phyloP scores from a whole-genome alignment of 2,888 invertebrate species.

The Andrena bicolor region DNA sequence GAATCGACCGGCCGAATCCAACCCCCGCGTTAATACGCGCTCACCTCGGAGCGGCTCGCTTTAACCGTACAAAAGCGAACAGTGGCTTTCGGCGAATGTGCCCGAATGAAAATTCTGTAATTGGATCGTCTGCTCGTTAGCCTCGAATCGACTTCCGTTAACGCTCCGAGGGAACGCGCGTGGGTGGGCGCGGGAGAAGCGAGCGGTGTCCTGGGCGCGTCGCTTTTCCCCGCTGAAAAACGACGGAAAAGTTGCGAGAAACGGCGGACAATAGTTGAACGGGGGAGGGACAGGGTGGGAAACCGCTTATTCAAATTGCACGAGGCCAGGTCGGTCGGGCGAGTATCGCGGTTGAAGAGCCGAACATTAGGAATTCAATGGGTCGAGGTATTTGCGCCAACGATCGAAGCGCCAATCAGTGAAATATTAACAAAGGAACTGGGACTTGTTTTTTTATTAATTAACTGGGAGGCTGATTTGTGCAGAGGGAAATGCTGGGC shows the following conservation, averaged over 20 bases:
- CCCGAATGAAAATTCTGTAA: constrained; percentile 81
- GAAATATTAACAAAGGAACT: constrained; percentile 54
- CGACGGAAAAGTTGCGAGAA: constrained; percentile 33
- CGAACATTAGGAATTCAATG: constrained; percentile 65
- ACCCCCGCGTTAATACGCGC: constrained; percentile 50
- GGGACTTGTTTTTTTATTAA: neutral
- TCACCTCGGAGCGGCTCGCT: constrained; percentile 51
- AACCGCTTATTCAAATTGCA: constrained; percentile 69
- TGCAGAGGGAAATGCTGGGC: neutral
- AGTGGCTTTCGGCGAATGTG: constrained; percentile 71
- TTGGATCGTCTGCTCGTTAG: constrained; percentile 80
- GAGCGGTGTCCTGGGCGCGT: constrained; percentile 5
- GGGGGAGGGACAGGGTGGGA: constrained; percentile 46
- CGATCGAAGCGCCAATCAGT: constrained; percentile 55
- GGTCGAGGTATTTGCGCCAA: constrained; percentile 57
- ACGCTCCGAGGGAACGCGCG: constrained; percentile 71
- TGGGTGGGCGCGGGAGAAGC: constrained; percentile 39
- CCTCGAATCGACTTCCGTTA: constrained; percentile 80
- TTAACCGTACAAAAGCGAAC: constrained; percentile 67
- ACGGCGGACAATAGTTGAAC: constrained; percentile 20
- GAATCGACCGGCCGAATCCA: constrained; percentile 61
- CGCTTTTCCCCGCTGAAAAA: constrained; percentile 13
- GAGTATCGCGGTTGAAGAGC: constrained; percentile 41
- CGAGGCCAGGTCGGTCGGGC: constrained; percentile 30
- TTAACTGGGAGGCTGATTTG: neutral